phyloP scores from a whole-genome alignment of 1,140 invertebrate species.

The Zaprionus vittiger region DNA sequence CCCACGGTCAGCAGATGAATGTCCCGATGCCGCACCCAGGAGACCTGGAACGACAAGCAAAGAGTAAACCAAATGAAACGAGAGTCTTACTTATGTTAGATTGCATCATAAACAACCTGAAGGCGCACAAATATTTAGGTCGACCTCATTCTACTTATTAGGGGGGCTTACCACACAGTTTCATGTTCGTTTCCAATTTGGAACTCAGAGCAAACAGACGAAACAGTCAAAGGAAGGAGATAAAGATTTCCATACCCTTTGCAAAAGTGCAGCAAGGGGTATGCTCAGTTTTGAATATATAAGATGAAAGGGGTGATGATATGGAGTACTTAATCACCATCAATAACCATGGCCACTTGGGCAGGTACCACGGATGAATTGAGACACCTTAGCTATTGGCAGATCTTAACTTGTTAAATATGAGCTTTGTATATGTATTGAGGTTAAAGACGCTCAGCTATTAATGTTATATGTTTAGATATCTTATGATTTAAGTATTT shows the following conservation, averaged over 20 bases:
- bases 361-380: no score
- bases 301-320: no score
- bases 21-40: slow-evolving; percentile 94
- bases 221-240: neutral
- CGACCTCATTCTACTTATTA: neutral
- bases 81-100: neutral
- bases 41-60: slow-evolving; percentile 87
- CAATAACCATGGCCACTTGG: no score
- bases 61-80: neutral
- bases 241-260: neutral
- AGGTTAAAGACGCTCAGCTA: no score
- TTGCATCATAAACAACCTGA: neutral
- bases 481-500: no score
- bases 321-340: no score
- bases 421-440: no score
- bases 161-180: neutral
- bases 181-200: neutral
- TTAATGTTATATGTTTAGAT: no score
- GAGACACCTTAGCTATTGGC: no score
- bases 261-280: neutral
- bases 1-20: slow-evolving; percentile 94
- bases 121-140: neutral
- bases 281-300: neutral
- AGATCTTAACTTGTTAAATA: no score
- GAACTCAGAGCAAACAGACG: neutral